Evolutionary conservation across 2,797 vertebrate species (phyloP), one percentile per base, ranked within the genome.

Genomic region (Otus scops): DNA sequence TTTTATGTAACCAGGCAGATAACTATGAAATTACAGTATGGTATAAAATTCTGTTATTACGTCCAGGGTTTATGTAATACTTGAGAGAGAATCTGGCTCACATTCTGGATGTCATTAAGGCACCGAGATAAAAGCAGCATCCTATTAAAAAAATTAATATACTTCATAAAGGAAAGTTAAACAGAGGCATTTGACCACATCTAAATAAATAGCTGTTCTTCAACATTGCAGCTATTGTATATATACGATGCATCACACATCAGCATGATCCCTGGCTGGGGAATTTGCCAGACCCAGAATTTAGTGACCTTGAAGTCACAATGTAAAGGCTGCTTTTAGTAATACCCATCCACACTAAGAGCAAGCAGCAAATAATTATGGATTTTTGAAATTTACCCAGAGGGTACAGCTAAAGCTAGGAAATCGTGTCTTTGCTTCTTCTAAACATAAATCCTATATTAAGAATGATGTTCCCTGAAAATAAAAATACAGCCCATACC

Each of bases 401-500:
- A 47, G 22, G 41, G 13, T 22, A 34, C 2, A 74, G 56, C 6
- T 50, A 8, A 32, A 85, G 47, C n/a, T 13, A 48, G 50, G 43
- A 50, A 74, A 54, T 9, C 3, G 8, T 20, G 60, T 15, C 20
- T 50, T n/a, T 57, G 43, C 53, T 74, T 22, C 57, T 70, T 15
- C 22, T 14, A n/a, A 70, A 81, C n/a, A 9, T 6, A 73, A 83
- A 82, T 69, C 13, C 30, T 5, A 3, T 7, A 5, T 8, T 9
- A 43, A 27, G 9, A 36, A 67, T 3, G 32, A 51, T 27, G 20
- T 38, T 32, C 59, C 41, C n/a, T 38, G 19, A 38, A 50, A 78
- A 16, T 4, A 61, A 15, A 56, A 77, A 23, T 22, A 21, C 0
- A 91, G 26, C 7, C 45, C 96, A 54, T 98, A 99, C 99, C 99